Base-by-base conservation (phyloP, 2,888 invertebrate genomes). In the Tenthredo amoena region DNA sequence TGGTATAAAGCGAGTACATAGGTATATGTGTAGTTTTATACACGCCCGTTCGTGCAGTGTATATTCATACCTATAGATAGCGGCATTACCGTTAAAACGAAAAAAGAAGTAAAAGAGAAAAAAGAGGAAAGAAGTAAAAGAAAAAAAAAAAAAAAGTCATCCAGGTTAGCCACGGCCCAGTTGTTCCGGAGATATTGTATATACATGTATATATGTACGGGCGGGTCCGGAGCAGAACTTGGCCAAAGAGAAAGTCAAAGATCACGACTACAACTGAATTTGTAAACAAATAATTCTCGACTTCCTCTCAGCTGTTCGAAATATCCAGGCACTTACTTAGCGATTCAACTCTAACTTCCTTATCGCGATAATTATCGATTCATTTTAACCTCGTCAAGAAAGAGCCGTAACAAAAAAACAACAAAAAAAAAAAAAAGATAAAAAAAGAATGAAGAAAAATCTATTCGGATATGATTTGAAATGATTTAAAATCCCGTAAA, bases 111-210 rank as follows among this genome's bases (percentile, higher is more conserved):
- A 37, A 71, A 15, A 9, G 9, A 43, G 40, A 7, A 74, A 74
- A n/a, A 10, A 74, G 10, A 43, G 26, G 26, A 43, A 74, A 9
- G n/a, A 18, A 77, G 9, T 5, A 5, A 62, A 21, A 26, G 15
- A 40, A n/a, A 9, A 18, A 62, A 40, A 12, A 40, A 12, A 81
- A 58, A 50, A 81, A 18, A 18, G 12, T 81, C 55, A 47, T 55
- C 34, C 81, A 62, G 62, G 81, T 81, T 81, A 81, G 81, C 81
- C 81, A 81, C 81, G 81, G 81, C 62, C 81, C 81, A 81, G 81
- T 81, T 81, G 58, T 81, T 81, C 62, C 81, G 62, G 40, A 43
- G 72, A 43, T 74, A 40, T 43, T 74, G 43, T 43, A 74, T 34
- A 34, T 58, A 37, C 1, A 26, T 26, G 26, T 74, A 21, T 43